Evolutionary conservation across 2,113 vertebrate genomes (phyloP).

Genomic region (Oryzias curvinotus): DNA sequence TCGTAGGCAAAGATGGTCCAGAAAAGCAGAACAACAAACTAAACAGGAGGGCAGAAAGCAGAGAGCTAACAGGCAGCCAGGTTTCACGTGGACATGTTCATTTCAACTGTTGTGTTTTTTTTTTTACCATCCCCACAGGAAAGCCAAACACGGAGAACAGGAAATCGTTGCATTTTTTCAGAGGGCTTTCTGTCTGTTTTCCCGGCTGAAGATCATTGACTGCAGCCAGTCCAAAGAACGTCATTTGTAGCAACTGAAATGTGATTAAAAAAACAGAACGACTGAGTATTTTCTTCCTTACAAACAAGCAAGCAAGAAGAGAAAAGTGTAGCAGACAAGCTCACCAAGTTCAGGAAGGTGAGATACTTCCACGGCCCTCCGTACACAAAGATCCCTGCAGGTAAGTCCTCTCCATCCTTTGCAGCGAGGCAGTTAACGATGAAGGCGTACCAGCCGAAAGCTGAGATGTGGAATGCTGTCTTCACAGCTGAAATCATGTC

Average conservation of each 20-base stretch:
- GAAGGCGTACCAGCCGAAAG: conserved; percentile 73
- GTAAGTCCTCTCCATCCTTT: conserved; percentile 66
- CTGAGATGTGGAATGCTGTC: conserved; percentile 59
- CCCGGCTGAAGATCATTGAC: conserved; percentile 61
- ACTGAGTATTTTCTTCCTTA: neutral
- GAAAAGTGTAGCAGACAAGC: neutral
- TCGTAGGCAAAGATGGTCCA: conserved; percentile 86
- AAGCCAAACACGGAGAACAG: conserved; percentile 76
- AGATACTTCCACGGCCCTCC: conserved; percentile 81
- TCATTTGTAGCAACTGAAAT: conserved; percentile 73
- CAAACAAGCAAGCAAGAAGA: neutral
- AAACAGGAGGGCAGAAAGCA: conserved; percentile 28
- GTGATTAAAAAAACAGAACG: neutral
- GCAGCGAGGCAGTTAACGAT: conserved; percentile 58
- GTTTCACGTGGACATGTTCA: neutral
- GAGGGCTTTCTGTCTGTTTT: conserved; percentile 17
- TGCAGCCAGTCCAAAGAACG: conserved; percentile 70
- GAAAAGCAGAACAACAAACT: conserved; percentile 87
- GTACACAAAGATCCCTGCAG: conserved; percentile 73
- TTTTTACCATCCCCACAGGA: conserved; percentile 77
- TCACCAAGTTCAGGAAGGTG: conserved; percentile 79
- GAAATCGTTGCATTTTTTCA: conserved; percentile 65
- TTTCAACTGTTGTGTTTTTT: conserved; percentile 10
- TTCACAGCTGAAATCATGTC: conserved; percentile 47
- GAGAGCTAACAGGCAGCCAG: neutral